These are phyloP conservation scores for Drosophila willistoni DNA, from an alignment of 1,140 invertebrate genomes.

Conservation along the genomic window DNA sequence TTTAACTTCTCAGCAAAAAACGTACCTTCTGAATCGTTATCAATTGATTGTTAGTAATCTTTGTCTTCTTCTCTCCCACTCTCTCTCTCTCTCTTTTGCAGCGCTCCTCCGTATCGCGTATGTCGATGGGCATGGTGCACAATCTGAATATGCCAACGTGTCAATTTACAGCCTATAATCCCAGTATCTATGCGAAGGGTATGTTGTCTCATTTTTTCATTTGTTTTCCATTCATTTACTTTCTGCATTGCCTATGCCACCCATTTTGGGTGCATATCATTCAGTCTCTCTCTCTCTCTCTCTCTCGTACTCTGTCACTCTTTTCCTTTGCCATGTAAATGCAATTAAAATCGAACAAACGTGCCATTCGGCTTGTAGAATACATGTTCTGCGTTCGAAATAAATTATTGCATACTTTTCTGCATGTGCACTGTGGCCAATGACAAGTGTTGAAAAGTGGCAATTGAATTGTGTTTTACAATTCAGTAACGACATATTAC, in stretches of 20 bases:
- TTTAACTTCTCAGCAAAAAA: no score
- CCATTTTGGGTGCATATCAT: background rate
- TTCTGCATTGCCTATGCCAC: background rate
- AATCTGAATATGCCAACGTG: constrained; percentile 81
- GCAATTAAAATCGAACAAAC: constrained; percentile 71
- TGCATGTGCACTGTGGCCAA: constrained; percentile 18
- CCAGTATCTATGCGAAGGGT: constrained; percentile 80
- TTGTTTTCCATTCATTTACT: background rate
- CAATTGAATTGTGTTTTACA: background rate
- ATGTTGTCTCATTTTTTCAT: constrained; percentile 30
- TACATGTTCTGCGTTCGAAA: constrained; percentile 18
- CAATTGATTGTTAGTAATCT: no score
- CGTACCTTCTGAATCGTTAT: background rate
- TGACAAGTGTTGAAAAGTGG: constrained; percentile 2
- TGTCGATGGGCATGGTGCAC: constrained; percentile 82
- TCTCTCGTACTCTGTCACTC: background rate
- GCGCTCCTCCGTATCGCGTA: constrained; percentile 78
- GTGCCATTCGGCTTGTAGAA: constrained; percentile 27
- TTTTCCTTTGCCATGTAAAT: constrained; percentile 38
- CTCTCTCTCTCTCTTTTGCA: constrained; percentile 28
- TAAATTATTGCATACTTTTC: constrained; percentile 34
- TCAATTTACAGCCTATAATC: constrained; percentile 82
- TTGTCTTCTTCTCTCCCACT: background rate
- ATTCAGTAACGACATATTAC: no score
- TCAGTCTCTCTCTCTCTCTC: no score